Evolutionary conservation across 2,888 invertebrate genomes (phyloP).

Genomic region (Brachylomia viminalis): DNA sequence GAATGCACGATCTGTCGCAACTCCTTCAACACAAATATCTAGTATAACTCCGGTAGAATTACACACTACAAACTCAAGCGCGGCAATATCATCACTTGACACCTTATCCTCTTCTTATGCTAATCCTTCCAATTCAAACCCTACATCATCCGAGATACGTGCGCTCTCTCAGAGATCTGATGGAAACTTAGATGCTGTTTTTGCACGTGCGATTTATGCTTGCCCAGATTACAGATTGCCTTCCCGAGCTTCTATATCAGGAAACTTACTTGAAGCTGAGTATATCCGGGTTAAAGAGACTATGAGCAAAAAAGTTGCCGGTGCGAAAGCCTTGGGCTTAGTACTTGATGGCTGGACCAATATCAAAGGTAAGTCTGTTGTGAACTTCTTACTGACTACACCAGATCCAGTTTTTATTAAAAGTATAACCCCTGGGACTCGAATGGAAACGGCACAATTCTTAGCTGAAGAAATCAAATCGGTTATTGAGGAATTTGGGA

Average conservation of each 20-base stretch:
- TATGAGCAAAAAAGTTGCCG: not conserved
- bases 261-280: constrained; percentile 6
- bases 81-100: constrained; percentile 10
- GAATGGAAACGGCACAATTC: constrained; percentile 4
- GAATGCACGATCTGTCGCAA: constrained; percentile 14
- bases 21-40: constrained; percentile 13
- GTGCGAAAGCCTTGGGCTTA: not conserved
- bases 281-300: constrained; percentile 4
- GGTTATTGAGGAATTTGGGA: not conserved
- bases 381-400: constrained; percentile 16
- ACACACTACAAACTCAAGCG: constrained; percentile 13
- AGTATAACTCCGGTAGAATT: constrained; percentile 10
- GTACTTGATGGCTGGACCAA: constrained; percentile 14
- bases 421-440: constrained; percentile 11
- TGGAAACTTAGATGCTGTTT: constrained; percentile 13
- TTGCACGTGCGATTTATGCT: constrained; percentile 13
- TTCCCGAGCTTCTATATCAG: constrained; percentile 8
- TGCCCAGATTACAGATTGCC: constrained; percentile 24
- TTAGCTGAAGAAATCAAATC: not conserved
- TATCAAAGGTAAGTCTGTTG: not conserved
- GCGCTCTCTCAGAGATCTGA: constrained; percentile 5
- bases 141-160: constrained; percentile 13
- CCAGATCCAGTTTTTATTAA: constrained; percentile 17
- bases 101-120: constrained; percentile 5
- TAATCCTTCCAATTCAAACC: constrained; percentile 8